Base-by-base conservation (phyloP, 1,140 invertebrate species). In the Dinoponera quadriceps region DNA sequence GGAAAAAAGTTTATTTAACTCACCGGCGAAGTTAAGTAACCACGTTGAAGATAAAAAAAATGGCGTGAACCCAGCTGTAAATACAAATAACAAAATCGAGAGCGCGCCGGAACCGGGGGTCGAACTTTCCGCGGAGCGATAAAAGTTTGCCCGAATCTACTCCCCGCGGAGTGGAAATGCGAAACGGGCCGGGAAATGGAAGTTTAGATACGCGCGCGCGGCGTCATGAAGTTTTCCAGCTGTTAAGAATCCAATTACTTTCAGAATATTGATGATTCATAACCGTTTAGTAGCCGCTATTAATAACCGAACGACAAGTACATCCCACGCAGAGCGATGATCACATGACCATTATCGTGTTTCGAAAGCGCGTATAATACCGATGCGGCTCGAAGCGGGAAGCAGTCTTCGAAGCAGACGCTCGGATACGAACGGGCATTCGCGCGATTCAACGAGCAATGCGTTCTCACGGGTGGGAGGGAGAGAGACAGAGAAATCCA, bases 1-100 rank as follows among this genome's bases (percentile, higher is more conserved):
- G 71, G n/a, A 44, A 57, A 69, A 54, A 80, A 80, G 75, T 80
- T 80, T 80, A 80, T 80, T 80, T 69, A 69, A 68, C 65, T 69
- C 65, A 38, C 65, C 7, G n/a, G 51, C 29, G 48, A 78, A 80
- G 63, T 80, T 80, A 22, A 33, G n/a, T 69, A 80, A 80, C 75
- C 57, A 71, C 57, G 75, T 84, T 81, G n/a, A 81, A n/a, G 11
- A 65, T 84, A 81, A 78, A 66, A 84, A 81, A 44, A 11, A 44
- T n/a, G 33, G 27, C 48, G 60, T 66, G 33, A 71, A 55, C 57
- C 33, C 38, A 81, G 22, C 66, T 81, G 74, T 49, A 51, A 49
- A 59, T 69, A 57, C 51, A 54, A 49, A 48, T 48, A 72, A 57
- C 68, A 54, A 74, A 81, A 38, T 81, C 22, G 25, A 62, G 44